These are phyloP conservation scores for Myotis brandtii DNA, from an alignment of 2,113 vertebrate species.

Conservation along the genomic window DNA sequence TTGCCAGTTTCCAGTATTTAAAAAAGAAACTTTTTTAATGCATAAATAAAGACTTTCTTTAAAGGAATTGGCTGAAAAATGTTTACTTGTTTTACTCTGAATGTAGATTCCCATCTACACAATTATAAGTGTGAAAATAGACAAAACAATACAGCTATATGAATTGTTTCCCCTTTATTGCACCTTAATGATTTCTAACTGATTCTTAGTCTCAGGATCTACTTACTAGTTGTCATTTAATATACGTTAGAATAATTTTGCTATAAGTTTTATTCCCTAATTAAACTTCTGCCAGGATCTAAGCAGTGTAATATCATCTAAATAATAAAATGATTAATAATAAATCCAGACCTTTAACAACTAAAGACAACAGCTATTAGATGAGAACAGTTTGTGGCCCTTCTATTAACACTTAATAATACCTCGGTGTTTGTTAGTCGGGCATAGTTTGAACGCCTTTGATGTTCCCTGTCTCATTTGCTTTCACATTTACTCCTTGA, in stretches of 20 bases:
- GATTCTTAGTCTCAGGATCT: not conserved
- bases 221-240: not conserved
- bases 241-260: not conserved
- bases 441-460: not conserved
- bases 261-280: not conserved
- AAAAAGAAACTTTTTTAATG: not conserved
- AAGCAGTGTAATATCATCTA: not conserved
- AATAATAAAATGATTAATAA: too few species aligned
- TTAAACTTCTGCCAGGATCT: not conserved
- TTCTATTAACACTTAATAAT: not conserved
- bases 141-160: not conserved
- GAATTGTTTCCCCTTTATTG: not conserved
- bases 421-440: not conserved
- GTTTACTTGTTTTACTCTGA: not conserved
- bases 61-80: not conserved
- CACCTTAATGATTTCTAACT: not conserved
- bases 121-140: not conserved
- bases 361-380: not conserved
- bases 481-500: not conserved
- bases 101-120: not conserved
- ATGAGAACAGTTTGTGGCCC: not conserved
- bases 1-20: constrained; percentile 4
- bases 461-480: not conserved
- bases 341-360: not conserved
- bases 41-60: not conserved